These are phyloP conservation scores for Patagioenas fasciata DNA, from an alignment of 2,113 vertebrate species.

Conservation along the genomic window DNA sequence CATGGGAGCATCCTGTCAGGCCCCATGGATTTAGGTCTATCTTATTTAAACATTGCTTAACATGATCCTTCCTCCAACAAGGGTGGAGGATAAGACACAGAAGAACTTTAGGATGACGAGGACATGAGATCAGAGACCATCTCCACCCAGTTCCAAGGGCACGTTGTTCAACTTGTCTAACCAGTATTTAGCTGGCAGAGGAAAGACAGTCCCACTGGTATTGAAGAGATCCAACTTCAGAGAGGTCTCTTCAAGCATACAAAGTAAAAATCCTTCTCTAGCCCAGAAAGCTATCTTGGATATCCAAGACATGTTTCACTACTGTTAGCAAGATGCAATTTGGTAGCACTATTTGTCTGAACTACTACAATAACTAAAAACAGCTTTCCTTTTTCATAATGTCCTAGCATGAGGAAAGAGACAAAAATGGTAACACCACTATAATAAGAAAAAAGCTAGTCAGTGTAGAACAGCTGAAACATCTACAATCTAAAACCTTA, in stretches of 20 bases:
- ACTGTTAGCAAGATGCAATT: background rate
- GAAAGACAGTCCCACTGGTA: background rate
- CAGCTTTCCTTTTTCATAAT: background rate
- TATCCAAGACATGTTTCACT: background rate
- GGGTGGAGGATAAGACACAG: background rate
- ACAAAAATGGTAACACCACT: background rate
- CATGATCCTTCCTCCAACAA: background rate
- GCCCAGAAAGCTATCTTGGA: background rate
- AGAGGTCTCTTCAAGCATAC: background rate
- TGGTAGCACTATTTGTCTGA: background rate
- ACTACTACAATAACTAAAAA: background rate
- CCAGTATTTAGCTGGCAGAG: background rate
- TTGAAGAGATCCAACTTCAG: background rate
- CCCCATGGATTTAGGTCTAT: accelerated
- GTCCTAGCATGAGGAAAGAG: background rate
- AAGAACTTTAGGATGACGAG: background rate
- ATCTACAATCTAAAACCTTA: background rate
- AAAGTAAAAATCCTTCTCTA: background rate
- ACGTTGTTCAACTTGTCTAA: background rate
- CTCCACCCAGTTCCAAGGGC: background rate
- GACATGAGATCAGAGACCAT: background rate
- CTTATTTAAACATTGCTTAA: background rate
- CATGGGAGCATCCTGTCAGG: background rate
- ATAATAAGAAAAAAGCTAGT: background rate
- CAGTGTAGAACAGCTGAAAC: background rate